Evolutionary conservation across 2,797 vertebrate species (phyloP), one percentile per base, ranked within the genome.

Genomic region (Propithecus perrieri): DNA sequence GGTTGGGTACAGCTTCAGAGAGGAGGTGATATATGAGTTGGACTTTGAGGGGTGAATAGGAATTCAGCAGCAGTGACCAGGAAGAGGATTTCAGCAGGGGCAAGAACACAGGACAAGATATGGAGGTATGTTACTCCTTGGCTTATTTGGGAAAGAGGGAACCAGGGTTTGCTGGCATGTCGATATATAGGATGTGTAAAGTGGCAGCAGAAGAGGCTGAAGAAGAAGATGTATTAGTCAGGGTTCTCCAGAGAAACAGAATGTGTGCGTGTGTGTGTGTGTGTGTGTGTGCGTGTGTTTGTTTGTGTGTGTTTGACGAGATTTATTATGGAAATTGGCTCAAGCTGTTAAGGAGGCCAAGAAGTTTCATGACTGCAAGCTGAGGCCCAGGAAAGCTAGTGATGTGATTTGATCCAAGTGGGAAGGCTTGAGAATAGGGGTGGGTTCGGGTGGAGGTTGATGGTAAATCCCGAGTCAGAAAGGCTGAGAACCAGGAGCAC

Each of bases 1-100:
- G 65, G 61, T 55, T 89, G 78, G 71, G 43, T 43, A 91, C 92
- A 57, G 33, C 71, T 97, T 94, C 69, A 95, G 74, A 75, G 61
- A 92, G 48, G 81, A 88, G 78, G 50, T 91, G 79, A 93, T 46
- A 48, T 55, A 61, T 83, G 71, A 63, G 8, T 35, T 85, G 81
- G 76, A 90, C 50, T 20, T 87, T 85, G 18, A 90, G 43, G 46
- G 55, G 20, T 63, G n/a, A 33, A 48, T 69, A 91, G 84, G n/a
- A 94, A 93, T 88, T 76, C 48, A 69, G 50, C 5, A 72, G 53
- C 41, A 71, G 41, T 89, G 61, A 22, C 38, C 85, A 84, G 24
- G 48, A 94, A 41, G 33, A 78, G 22, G 15, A 3, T 63, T 74
- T 83, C n/a, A 61, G 38, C 17, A 59, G 18, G 41, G 24, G 28